These are phyloP conservation scores for Ammodytes dubius DNA, from an alignment of 2,113 vertebrate genomes.

Conservation along the genomic window DNA sequence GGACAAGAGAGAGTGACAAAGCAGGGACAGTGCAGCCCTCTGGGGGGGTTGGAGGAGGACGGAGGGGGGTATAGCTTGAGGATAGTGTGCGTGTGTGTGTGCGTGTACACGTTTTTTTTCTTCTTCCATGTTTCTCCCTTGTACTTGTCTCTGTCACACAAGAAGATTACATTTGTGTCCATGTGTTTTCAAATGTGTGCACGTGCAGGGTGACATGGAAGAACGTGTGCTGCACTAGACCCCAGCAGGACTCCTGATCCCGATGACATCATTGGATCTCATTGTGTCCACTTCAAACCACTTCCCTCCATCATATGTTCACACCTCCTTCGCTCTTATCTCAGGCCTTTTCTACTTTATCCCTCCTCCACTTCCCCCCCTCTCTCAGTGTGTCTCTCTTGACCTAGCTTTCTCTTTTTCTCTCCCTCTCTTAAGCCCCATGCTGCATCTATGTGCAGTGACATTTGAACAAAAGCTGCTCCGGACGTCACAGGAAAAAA, in stretches of 20 bases:
- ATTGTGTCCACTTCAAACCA: constrained; percentile 16
- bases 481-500: constrained; percentile 42
- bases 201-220: constrained; percentile 42
- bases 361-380: constrained; percentile 47
- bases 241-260: constrained; percentile 32
- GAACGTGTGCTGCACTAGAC: constrained; percentile 20
- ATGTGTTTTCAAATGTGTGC: constrained; percentile 54
- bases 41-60: constrained; percentile 49
- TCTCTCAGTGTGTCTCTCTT: constrained; percentile 40
- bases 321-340: constrained; percentile 65
- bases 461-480: constrained; percentile 64
- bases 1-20: constrained; percentile 79
- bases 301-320: constrained; percentile 48
- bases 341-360: constrained; percentile 42
- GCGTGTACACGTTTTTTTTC: constrained; percentile 49
- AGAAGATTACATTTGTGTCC: constrained; percentile 67
- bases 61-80: constrained; percentile 52
- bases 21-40: constrained; percentile 76
- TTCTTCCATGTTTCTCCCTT: constrained; percentile 52
- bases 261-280: constrained; percentile 1
- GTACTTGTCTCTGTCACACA: constrained; percentile 31
- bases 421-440: constrained; percentile 48
- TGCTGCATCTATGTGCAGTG: constrained; percentile 54
- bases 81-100: constrained; percentile 25
- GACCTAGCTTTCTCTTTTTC: constrained; percentile 56